Evolutionary conservation across 2,113 vertebrate species (phyloP), one percentile per base, ranked within the genome.

Genomic region (pig (Sus scrofa)): DNA sequence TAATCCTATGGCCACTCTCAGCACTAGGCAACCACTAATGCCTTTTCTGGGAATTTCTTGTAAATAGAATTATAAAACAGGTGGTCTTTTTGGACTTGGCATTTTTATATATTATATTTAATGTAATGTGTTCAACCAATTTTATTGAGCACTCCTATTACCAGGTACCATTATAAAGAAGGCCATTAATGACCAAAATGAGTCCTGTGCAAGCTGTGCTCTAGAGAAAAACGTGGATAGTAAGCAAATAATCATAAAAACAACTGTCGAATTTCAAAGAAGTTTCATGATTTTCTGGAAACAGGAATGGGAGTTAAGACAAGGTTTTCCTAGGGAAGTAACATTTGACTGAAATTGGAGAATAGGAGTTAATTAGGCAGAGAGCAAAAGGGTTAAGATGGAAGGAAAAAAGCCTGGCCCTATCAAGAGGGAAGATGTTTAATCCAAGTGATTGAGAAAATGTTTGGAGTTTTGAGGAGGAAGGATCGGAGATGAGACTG

Each of bases 351-450:
- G 15, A 75, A 5, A 73, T 30, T n/a, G 14, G 67, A 58, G 78
- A 78, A 70, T 3, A 70, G 18, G n/a, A 24, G 11, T 37, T 77
- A 63, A 65, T 52, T 68, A 39, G 30, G 20, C 44, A 83, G 83
- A 77, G 15, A 18, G 7, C 7, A 82, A 27, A 74, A 4, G 7
- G 34, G 67, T 32, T 60, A 1, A 44, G 30, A 65, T 11, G 54
- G 16, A 26, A n/a, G 9, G 6, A 78, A 60, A 0, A n/a, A 14
- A n/a, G 6, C 27, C 9, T 6, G 7, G 1, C 32, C 22, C 2
- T 0, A 50, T 7, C 20, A 65, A 20, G 1, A 81, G 11, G 7
- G 30, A 65, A 37, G 0, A 6, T 22, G 3, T 39, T 75, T n/a
- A 39, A 52, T 26, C 63, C 0, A 91, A 74, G 2, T 37, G 7